Conservation (phyloP, 2,797 vertebrate genomes). For the Myoxocephalus aenaeus region DNA sequence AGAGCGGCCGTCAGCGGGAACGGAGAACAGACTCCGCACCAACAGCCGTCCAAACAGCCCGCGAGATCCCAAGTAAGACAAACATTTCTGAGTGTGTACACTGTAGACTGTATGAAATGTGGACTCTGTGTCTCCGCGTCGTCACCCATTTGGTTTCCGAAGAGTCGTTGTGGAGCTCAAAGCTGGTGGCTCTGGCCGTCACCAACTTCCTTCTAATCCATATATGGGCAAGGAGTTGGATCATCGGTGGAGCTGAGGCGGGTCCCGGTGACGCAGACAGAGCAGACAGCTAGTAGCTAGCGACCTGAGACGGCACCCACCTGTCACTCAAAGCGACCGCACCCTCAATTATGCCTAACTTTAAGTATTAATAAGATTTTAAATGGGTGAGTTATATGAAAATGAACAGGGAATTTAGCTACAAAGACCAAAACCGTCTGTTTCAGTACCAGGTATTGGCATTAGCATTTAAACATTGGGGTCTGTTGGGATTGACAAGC, state of each 20-base stretch:
- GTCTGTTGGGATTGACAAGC: too few relatives aligned
- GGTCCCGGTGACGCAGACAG: not conserved
- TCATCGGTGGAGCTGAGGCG: not conserved
- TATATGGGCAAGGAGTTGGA: not conserved
- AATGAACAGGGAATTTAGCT: not conserved
- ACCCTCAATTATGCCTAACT: not conserved
- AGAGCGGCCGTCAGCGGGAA: constrained; percentile 77
- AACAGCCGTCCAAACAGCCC: constrained; percentile 85
- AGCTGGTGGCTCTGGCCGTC: not conserved
- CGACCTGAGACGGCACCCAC: not conserved
- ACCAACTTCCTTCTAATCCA: too few relatives aligned
- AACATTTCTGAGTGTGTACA: not conserved
- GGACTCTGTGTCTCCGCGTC: not conserved
- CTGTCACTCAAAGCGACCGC: not conserved
- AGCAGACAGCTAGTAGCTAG: not conserved
- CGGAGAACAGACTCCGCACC: constrained; percentile 77
- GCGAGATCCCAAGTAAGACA: constrained; percentile 82
- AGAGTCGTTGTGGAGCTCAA: not conserved
- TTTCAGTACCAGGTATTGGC: not conserved
- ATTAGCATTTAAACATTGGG: too few relatives aligned
- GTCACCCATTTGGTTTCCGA: not conserved
- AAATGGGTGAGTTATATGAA: not conserved
- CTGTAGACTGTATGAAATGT: not conserved
- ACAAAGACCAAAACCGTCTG: not conserved
- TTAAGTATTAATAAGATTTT: not conserved